These are phyloP conservation scores for Metopia argyrocephala DNA, from an alignment of 2,888 invertebrate genomes.

Conservation along the genomic window DNA sequence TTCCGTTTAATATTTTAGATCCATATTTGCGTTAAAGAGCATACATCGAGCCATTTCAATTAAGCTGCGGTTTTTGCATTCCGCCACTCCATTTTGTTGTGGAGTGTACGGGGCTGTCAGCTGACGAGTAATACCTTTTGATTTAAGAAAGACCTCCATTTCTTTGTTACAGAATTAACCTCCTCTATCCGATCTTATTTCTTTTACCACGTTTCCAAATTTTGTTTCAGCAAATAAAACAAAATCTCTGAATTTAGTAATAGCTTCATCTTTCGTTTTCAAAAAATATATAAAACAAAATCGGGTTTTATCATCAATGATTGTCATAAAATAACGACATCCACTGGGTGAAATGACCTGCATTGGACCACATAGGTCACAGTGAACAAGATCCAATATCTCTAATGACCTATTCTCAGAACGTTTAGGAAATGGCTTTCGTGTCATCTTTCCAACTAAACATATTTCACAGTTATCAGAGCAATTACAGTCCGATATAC, in stretches of 20 bases:
- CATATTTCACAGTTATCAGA: neutral
- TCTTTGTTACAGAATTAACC: constrained; percentile 2
- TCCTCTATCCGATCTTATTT: constrained; percentile 6
- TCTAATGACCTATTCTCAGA: neutral
- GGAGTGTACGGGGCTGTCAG: neutral
- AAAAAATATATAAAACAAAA: constrained; percentile 23
- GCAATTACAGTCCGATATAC: neutral
- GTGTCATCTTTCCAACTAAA: constrained; percentile 14
- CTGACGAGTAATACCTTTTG: constrained; percentile 9
- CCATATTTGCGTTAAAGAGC: neutral
- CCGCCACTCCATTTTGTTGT: neutral
- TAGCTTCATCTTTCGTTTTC: no score
- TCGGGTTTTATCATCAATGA: constrained; percentile 28
- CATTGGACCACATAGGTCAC: constrained; percentile 26
- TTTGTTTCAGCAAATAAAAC: constrained; percentile 1
- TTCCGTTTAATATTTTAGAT: no score
- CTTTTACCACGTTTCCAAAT: constrained; percentile 7
- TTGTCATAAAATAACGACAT: constrained; percentile 12
- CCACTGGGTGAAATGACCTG: constrained; percentile 8
- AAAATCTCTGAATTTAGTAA: constrained; percentile 5
- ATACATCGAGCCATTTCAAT: neutral
- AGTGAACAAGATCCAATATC: constrained; percentile 7
- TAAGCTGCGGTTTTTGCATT: neutral
- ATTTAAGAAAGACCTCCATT: neutral
- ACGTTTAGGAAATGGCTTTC: constrained; percentile 10